These are phyloP conservation scores for Simalia tracyae DNA, from an alignment of 2,797 vertebrate genomes.

Conservation along the genomic window DNA sequence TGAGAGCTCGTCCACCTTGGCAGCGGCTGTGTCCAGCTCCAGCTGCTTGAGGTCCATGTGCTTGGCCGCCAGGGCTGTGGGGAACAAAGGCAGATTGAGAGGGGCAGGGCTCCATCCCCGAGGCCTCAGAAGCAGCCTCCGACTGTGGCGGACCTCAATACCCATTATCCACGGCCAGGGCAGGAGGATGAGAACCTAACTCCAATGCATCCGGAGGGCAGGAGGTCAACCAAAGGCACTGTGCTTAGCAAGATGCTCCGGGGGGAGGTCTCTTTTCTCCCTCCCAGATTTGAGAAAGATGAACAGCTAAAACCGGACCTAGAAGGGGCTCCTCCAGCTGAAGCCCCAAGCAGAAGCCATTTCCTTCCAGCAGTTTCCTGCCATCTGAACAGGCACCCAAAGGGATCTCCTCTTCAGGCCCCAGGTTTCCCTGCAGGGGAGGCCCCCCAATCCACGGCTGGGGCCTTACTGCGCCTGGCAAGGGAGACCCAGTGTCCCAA, in stretches of 20 bases:
- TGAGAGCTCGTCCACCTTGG: constrained; percentile 87
- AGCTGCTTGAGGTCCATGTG: constrained; percentile 84
- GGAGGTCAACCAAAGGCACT: background rate
- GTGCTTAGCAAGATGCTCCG: background rate
- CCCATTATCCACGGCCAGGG: background rate
- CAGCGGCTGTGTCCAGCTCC: constrained; percentile 85
- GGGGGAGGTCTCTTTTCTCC: too few relatives aligned
- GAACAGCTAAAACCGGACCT: background rate
- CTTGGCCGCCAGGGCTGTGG: constrained; percentile 76
- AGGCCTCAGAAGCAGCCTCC: too few relatives aligned
- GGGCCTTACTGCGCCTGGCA: background rate
- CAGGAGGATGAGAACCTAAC: background rate
- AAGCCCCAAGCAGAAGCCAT: too few relatives aligned
- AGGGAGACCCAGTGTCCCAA: background rate
- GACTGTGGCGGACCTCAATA: background rate
- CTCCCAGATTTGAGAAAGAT: background rate
- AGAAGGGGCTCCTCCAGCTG: background rate
- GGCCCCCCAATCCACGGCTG: background rate
- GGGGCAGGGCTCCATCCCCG: too few relatives aligned
- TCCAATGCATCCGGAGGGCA: background rate
- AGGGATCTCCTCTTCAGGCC: background rate
- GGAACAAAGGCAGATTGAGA: background rate
- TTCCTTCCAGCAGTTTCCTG: background rate
- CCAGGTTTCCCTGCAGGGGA: background rate
- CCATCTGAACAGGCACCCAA: background rate